These are phyloP conservation scores for Scaptomyza tumidula DNA, from an alignment of 2,888 invertebrate species.

Conservation along the genomic window DNA sequence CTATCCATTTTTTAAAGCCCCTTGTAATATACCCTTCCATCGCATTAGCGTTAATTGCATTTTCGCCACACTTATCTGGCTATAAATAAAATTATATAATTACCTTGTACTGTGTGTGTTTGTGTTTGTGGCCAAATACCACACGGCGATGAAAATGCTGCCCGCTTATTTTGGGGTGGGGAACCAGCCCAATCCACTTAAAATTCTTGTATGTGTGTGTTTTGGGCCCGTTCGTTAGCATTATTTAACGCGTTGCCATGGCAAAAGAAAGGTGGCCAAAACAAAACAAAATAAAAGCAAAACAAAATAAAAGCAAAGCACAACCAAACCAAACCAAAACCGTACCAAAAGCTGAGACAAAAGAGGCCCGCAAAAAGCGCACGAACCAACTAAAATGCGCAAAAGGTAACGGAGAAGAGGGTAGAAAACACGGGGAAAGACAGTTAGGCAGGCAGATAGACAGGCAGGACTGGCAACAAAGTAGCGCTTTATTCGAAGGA, in stretches of 20 bases:
- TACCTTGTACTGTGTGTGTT: constrained; percentile 69
- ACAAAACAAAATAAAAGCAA: constrained; percentile 56
- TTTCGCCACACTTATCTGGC: constrained; percentile 79
- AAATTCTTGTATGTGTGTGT: constrained; percentile 20
- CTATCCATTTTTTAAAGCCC: constrained; percentile 8
- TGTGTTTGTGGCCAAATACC: constrained; percentile 30
- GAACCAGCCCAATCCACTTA: neutral
- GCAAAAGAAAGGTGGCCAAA: constrained; percentile 74
- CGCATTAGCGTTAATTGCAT: constrained; percentile 70
- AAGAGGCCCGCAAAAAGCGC: constrained; percentile 49
- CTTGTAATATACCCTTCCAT: constrained; percentile 8
- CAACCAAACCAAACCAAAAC: constrained; percentile 40
- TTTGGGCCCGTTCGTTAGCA: constrained; percentile 54
- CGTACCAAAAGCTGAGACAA: constrained; percentile 48
- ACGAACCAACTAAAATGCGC: constrained; percentile 66
- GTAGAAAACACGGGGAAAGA: constrained; percentile 4
- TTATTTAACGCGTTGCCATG: constrained; percentile 79
- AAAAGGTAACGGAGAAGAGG: constrained; percentile 43
- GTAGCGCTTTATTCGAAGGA: constrained; percentile 23
- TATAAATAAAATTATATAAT: constrained; percentile 81
- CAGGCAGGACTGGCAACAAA: constrained; percentile 26
- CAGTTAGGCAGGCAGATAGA: constrained; percentile 1
- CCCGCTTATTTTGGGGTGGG: constrained; percentile 22
- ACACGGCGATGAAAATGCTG: constrained; percentile 23
- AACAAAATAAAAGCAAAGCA: constrained; percentile 52